phyloP scores from a whole-genome alignment of 2,888 invertebrate species.

The Cylloceria caligata region DNA sequence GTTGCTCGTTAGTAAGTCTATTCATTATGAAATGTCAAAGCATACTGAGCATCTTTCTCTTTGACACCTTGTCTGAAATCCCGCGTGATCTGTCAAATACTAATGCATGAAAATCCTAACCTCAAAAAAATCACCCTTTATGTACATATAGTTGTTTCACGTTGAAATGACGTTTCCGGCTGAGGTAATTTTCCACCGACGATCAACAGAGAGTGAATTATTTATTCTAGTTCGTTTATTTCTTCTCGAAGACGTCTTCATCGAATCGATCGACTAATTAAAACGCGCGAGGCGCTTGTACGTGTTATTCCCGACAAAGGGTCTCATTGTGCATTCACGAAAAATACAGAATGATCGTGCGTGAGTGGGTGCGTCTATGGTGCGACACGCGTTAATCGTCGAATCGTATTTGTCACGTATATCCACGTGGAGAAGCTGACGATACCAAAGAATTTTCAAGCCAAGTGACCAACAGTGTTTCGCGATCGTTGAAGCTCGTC shows the following conservation, averaged over 20 bases:
- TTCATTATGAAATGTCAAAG: too few species aligned
- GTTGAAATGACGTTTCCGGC: constrained; percentile 13
- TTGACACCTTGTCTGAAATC: too few species aligned
- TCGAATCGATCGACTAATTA: constrained; percentile 25
- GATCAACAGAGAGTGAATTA: not conserved
- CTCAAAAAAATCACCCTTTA: too few species aligned
- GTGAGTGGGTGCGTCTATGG: too few species aligned
- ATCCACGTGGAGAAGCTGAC: constrained; percentile 7
- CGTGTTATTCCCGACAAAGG: constrained; percentile 36
- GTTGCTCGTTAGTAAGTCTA: too few species aligned
- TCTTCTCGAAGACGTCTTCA: constrained; percentile 15
- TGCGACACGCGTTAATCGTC: constrained; percentile 37
- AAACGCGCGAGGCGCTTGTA: constrained; percentile 11
- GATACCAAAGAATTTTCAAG: constrained; percentile 25
- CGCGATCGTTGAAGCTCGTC: constrained; percentile 1
- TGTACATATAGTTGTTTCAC: not conserved
- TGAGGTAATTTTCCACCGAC: not conserved
- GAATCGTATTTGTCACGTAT: constrained; percentile 46
- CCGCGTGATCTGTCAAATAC: too few species aligned
- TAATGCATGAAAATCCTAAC: too few species aligned
- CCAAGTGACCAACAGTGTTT: constrained; percentile 24
- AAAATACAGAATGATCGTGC: constrained; percentile 29
- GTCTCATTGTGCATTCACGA: constrained; percentile 58
- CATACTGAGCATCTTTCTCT: too few species aligned
- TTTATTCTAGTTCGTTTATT: constrained; percentile 23